phyloP scores from a whole-genome alignment of 2,113 vertebrate species.

The Zosterops pallidus region DNA sequence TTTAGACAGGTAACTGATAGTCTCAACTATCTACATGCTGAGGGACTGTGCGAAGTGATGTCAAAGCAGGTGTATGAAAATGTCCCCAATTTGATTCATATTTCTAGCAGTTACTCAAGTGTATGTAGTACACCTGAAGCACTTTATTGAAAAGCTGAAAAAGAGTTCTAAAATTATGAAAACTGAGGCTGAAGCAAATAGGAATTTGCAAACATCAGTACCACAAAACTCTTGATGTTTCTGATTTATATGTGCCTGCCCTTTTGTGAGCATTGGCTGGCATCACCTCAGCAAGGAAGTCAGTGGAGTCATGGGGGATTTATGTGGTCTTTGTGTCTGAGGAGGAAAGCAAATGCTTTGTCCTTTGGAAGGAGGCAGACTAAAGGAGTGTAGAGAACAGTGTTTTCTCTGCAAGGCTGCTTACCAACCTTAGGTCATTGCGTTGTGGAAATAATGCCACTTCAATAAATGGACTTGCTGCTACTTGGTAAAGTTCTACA shows the following conservation, averaged over 20 bases:
- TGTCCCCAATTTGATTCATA: neutral
- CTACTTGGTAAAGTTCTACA: neutral
- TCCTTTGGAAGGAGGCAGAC: neutral
- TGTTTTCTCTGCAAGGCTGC: neutral
- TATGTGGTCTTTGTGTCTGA: neutral
- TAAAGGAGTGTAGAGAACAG: neutral
- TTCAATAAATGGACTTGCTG: neutral
- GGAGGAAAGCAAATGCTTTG: neutral
- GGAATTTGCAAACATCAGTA: neutral
- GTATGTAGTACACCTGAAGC: neutral
- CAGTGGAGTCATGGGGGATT: neutral
- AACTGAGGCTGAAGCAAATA: neutral
- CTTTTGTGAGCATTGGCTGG: fast-evolving
- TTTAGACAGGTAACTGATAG: neutral
- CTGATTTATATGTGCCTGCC: neutral
- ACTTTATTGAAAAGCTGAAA: neutral
- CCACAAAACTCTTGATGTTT: neutral
- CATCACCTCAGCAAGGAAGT: neutral
- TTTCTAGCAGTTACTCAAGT: neutral
- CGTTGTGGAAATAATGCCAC: neutral
- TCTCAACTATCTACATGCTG: fast-evolving
- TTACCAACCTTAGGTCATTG: neutral
- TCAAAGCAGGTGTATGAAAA: neutral
- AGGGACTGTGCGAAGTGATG: neutral
- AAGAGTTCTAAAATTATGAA: neutral